A percentile compares a stretch with the other conserved stretches of the same genome.
These are phyloP conservation scores for Thymelicus sylvestris DNA, from an alignment of 2,888 invertebrate species.

Conservation along the genomic window DNA sequence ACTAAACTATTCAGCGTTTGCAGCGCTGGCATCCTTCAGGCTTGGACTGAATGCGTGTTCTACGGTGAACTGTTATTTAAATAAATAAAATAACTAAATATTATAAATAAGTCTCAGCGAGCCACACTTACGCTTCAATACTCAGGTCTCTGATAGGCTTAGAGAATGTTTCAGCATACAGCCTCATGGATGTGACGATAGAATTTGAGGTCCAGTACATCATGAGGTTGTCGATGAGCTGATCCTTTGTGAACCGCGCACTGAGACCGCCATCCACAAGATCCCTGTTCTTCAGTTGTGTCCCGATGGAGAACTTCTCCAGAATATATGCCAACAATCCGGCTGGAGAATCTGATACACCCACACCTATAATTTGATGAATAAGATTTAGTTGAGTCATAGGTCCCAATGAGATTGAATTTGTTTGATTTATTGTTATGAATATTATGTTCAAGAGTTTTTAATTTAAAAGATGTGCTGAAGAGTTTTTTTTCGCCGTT, in stretches of 20 bases:
- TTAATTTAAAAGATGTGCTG: too few relatives aligned
- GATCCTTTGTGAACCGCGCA: slow-evolving; percentile 86
- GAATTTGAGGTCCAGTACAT: slow-evolving; percentile 92
- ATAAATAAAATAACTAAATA: too few relatives aligned
- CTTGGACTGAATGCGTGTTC: too few relatives aligned
- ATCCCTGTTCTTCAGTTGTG: slow-evolving; percentile 70
- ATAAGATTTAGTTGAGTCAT: too few relatives aligned
- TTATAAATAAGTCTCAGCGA: too few relatives aligned
- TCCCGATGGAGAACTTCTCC: slow-evolving; percentile 94
- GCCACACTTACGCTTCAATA: slow-evolving; percentile 67
- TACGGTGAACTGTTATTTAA: too few relatives aligned
- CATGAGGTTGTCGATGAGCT: slow-evolving; percentile 90
- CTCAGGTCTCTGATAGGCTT: slow-evolving; percentile 54
- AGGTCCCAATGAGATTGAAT: too few relatives aligned
- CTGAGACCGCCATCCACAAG: slow-evolving; percentile 88
- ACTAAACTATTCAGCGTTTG: too few relatives aligned
- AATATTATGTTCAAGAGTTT: too few relatives aligned
- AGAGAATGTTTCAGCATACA: slow-evolving; percentile 87
- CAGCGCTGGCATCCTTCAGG: too few relatives aligned
- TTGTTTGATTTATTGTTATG: too few relatives aligned
- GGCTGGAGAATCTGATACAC: slow-evolving; percentile 89
- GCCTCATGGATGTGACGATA: slow-evolving; percentile 89
- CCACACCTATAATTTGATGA: slow-evolving; percentile 53
- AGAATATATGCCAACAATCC: slow-evolving; percentile 93
- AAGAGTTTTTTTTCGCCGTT: too few relatives aligned